These are phyloP conservation scores for Nomada goodeniana DNA, from an alignment of 2,888 invertebrate species.

Conservation along the genomic window DNA sequence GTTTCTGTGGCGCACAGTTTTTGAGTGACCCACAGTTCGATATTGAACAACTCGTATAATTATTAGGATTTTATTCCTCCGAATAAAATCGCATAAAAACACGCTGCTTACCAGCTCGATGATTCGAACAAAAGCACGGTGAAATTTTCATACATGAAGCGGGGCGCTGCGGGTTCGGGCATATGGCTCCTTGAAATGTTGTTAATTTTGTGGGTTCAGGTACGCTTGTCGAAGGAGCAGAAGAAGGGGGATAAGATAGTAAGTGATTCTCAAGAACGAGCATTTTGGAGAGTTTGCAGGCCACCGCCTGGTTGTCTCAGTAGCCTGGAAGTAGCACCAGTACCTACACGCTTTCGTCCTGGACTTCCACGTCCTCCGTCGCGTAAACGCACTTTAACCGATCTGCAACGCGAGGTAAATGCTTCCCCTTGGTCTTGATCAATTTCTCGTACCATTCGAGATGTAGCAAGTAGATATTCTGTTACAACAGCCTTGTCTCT, in stretches of 20 bases:
- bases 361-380: constrained; percentile 88
- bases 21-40: too few relatives aligned
- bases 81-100: too few relatives aligned
- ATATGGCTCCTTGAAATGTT: constrained; percentile 69
- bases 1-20: too few relatives aligned
- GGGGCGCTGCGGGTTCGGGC: constrained; percentile 18
- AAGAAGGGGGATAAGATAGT: constrained; percentile 99
- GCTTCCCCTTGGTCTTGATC: background rate
- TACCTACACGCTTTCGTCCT: constrained; percentile 90
- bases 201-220: constrained; percentile 85
- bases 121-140: too few relatives aligned
- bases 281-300: constrained; percentile 98
- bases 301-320: constrained; percentile 96
- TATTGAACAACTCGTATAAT: too few relatives aligned
- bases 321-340: constrained; percentile 94
- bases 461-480: background rate
- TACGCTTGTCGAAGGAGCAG: constrained; percentile 95
- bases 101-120: too few relatives aligned
- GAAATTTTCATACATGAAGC: background rate
- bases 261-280: constrained; percentile 97
- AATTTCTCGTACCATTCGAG: background rate
- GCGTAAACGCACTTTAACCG: constrained; percentile 91
- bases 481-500: too few relatives aligned
- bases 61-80: too few relatives aligned
- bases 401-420: constrained; percentile 91